Evolutionary conservation across 2,113 vertebrate genomes (phyloP).

Genomic region (Myotis davidii): DNA sequence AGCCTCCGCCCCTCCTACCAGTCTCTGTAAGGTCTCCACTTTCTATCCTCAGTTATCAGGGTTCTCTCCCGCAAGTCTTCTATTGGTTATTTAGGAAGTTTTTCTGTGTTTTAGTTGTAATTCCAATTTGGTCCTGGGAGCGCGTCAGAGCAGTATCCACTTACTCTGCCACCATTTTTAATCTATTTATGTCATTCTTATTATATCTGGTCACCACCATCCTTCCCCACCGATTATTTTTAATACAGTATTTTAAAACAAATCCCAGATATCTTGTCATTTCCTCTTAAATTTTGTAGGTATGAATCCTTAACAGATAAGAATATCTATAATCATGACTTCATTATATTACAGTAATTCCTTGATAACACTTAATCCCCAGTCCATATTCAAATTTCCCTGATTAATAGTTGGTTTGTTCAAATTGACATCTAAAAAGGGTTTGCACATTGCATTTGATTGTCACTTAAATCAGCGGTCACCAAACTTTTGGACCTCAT

Average conservation of each 20-base stretch:
- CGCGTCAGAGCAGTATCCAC: no score
- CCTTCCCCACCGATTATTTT: neutral
- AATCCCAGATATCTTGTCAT: neutral
- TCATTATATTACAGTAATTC: neutral
- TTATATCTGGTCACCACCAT: neutral
- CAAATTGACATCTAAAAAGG: neutral
- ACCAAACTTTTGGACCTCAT: no score
- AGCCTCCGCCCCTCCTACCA: no score
- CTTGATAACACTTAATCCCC: neutral
- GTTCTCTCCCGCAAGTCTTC: no score
- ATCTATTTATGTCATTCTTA: neutral
- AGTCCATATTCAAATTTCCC: neutral
- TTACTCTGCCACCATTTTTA: no score
- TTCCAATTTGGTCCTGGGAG: no score
- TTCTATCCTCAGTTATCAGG: no score
- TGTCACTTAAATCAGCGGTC: neutral
- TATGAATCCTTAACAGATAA: neutral
- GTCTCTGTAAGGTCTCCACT: no score
- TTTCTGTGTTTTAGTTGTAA: no score
- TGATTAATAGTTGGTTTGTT: neutral
- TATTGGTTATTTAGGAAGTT: no score
- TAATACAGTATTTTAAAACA: neutral
- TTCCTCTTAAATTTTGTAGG: neutral
- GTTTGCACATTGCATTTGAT: neutral
- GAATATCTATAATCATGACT: neutral